Conservation (phyloP, 2,113 vertebrate species). For the Piprites chloris region DNA sequence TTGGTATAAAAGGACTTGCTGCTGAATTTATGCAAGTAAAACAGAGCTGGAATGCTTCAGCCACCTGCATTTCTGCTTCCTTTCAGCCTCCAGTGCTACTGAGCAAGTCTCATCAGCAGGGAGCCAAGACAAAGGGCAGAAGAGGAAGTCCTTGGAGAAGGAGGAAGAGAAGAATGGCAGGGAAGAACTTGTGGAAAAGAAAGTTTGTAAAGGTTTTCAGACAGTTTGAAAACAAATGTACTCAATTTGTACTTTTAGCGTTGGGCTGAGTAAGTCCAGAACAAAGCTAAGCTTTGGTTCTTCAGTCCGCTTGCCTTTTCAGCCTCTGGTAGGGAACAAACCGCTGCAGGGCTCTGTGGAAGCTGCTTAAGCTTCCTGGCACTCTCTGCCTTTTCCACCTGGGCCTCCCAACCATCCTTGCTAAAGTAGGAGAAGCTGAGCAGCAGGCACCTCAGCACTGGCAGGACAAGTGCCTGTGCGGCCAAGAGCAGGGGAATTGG, state of each 20-base stretch:
- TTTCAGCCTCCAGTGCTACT: conserved; percentile 58
- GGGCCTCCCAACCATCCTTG: neutral
- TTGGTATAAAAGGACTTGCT: neutral
- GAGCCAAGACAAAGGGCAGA: conserved; percentile 71
- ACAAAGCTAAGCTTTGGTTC: conserved; percentile 10
- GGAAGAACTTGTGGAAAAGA: conserved; percentile 88
- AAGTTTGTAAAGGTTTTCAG: conserved; percentile 99
- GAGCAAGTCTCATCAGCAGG: conserved; percentile 44
- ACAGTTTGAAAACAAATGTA: conserved; percentile 83
- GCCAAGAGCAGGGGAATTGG: neutral
- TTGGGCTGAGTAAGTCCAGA: conserved; percentile 59
- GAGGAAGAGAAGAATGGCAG: conserved; percentile 69
- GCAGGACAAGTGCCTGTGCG: neutral
- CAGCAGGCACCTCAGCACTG: neutral
- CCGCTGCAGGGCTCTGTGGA: neutral
- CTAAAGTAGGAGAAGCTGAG: neutral
- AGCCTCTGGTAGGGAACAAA: neutral
- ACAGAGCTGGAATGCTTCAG: neutral
- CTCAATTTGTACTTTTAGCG: conserved; percentile 35
- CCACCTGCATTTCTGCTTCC: neutral
- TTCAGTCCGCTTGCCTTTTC: neutral
- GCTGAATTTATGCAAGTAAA: neutral
- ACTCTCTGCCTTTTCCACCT: neutral
- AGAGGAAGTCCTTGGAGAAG: conserved; percentile 76
- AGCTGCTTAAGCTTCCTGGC: neutral